Evolutionary conservation across 92 coral and sea anemone genomes (phyloP).

Genomic region (Virgularia gustaviana): DNA sequence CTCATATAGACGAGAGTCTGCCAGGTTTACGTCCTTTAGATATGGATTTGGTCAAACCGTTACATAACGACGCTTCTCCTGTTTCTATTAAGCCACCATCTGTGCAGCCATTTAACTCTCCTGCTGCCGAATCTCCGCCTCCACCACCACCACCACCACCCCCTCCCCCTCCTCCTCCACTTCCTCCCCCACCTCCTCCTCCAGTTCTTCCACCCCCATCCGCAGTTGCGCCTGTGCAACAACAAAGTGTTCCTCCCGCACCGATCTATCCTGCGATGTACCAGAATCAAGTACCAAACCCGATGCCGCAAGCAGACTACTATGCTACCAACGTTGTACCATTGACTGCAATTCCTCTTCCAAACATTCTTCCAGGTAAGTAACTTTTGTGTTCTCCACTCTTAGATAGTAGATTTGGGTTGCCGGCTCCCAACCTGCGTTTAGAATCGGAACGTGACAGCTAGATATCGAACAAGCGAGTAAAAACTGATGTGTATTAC

Average conservation of each 20-base stretch:
- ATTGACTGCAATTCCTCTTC: background rate
- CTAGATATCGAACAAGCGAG: too few species aligned
- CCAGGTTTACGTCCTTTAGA: conserved; percentile 35
- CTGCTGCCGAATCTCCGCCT: background rate
- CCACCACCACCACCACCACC: background rate
- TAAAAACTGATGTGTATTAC: too few species aligned
- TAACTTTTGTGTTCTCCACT: too few species aligned
- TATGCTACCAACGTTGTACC: conserved; percentile 7
- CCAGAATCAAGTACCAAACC: conserved; percentile 3
- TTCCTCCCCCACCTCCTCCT: background rate
- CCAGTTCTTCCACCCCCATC: background rate
- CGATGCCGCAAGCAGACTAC: conserved; percentile 17
- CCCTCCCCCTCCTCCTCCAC: conserved; percentile 8
- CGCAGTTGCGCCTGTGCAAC: background rate
- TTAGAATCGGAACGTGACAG: too few species aligned
- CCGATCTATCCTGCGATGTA: background rate
- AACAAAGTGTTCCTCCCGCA: background rate
- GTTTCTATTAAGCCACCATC: conserved; percentile 16
- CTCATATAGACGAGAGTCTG: too few species aligned
- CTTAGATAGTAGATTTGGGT: too few species aligned
- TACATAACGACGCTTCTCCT: conserved; percentile 11
- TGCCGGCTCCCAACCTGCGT: too few species aligned
- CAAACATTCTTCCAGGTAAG: conserved; percentile 23
- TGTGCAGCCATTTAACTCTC: background rate
- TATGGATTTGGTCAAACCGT: conserved; percentile 12